A percentile compares a stretch with the other conserved stretches of the same genome.
phyloP scores from a whole-genome alignment of 2,797 vertebrate genomes.

The Capromys pilorides region DNA sequence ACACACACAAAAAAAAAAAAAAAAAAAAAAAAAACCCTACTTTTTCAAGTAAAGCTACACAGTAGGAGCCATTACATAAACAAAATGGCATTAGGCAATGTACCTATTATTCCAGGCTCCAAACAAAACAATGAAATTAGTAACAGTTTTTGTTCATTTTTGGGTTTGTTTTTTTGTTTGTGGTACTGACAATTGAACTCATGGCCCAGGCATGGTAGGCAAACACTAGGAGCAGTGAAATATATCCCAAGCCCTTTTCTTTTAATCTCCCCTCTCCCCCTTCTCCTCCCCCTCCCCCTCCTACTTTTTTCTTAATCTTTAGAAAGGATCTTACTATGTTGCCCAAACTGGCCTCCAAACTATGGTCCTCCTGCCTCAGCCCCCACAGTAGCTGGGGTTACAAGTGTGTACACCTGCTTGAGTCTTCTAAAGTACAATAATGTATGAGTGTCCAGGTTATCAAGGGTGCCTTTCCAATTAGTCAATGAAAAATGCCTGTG shows the following conservation, averaged over 20 bases:
- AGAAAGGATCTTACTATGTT: neutral
- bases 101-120: neutral
- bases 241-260: neutral
- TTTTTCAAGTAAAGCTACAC: slow-evolving; percentile 29
- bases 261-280: neutral
- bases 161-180: neutral
- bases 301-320: neutral
- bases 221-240: neutral
- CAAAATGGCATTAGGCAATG: neutral
- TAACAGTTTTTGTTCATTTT: neutral
- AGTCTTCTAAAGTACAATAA: neutral
- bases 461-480: neutral
- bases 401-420: neutral
- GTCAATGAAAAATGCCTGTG: neutral
- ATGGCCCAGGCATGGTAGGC: neutral
- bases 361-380: neutral
- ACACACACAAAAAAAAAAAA: no score
- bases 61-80: neutral
- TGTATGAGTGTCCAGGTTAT: neutral
- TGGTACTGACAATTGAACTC: neutral
- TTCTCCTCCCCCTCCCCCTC: neutral
- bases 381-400: neutral
- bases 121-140: slow-evolving; percentile 30
- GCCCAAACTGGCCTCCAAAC: neutral
- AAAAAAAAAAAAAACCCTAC: neutral